Base-by-base conservation (phyloP, 1,140 invertebrate genomes). In the Aethina tumida region DNA sequence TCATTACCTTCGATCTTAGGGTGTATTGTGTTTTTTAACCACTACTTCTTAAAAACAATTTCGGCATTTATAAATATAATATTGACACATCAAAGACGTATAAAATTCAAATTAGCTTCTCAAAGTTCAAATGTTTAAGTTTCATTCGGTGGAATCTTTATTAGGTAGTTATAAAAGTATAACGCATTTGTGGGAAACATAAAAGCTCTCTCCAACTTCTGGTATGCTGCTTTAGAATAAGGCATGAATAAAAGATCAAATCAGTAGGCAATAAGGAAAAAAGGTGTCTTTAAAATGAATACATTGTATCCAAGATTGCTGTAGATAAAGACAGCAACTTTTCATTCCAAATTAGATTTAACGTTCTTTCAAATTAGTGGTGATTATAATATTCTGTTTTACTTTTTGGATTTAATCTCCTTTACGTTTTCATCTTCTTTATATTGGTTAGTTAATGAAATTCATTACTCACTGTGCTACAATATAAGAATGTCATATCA, bases 241-340 rank as follows among this genome's bases (percentile, higher is more conserved):
- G 32, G 30, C 27, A 40, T 34, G 30, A 40, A 40, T 39, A 39
- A 39, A 39, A 39, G 38, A 39, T 39, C 38, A 40, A 40, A 40
- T 40, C 30, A 33, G 10, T 10, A 24, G 38, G 12, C 20, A 35
- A 35, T 22, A 18, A 24, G 34, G 24, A 13, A 26, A 26, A 35
- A 35, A 38, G 36, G 25, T 38, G 36, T 28, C 36, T 38, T 17
- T 28, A 28, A 25, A 35, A 38, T 38, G 36, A 38, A 38, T 25
- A 20, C 36, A 19, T 38, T 35, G 34, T 35, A 3, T 10, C 24
- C 24, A 26, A 5, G 13, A 26, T 26, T 26, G 13, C 29, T 41
- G 38, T 48, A 44, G 41, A 48, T 37, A 40, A n/a, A n/a, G n/a
- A n/a, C n/a, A n/a, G n/a, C n/a, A n/a, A n/a, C n/a, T n/a, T n/a